Percentiles rank a stretch among this genome's conserved stretches.
phyloP scores from a whole-genome alignment of 2,888 invertebrate species.

The Diaperis boleti region DNA sequence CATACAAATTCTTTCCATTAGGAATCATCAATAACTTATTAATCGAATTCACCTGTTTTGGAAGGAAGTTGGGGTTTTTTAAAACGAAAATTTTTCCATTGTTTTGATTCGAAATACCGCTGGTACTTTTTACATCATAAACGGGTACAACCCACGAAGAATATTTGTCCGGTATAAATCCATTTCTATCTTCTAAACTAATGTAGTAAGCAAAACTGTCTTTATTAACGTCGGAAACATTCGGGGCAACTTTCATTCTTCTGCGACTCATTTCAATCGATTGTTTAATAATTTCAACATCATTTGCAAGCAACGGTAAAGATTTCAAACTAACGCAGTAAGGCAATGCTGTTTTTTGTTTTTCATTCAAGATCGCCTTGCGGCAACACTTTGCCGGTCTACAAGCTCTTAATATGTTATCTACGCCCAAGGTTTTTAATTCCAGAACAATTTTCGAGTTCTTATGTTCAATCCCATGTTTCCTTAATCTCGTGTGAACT shows the following conservation, averaged over 20 bases:
- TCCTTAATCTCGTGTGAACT: slow-evolving; percentile 48
- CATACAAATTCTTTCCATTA: too few relatives aligned
- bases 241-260: slow-evolving; percentile 48
- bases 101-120: too few relatives aligned
- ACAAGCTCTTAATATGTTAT: slow-evolving; percentile 55
- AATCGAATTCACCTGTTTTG: not conserved
- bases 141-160: slow-evolving; percentile 32
- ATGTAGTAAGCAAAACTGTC: slow-evolving; percentile 31
- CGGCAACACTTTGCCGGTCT: slow-evolving; percentile 57
- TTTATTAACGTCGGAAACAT: slow-evolving; percentile 14
- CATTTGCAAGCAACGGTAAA: slow-evolving; percentile 53
- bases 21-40: too few relatives aligned
- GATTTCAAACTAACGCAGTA: slow-evolving; percentile 55
- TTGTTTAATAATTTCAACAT: slow-evolving; percentile 52
- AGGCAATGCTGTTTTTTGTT: slow-evolving; percentile 51
- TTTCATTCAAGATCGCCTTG: slow-evolving; percentile 54
- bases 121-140: slow-evolving; percentile 2
- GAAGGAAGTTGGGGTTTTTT: not conserved
- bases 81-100: slow-evolving; percentile 7
- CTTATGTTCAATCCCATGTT: slow-evolving; percentile 48
- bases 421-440: slow-evolving; percentile 53
- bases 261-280: slow-evolving; percentile 53
- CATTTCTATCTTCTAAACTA: slow-evolving; percentile 24
- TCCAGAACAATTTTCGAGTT: slow-evolving; percentile 48
- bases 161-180: slow-evolving; percentile 23